Evolutionary conservation across 35 echinoderm and acorn worm genomes (phyloP).

Genomic region (Amphiura filiformis): DNA sequence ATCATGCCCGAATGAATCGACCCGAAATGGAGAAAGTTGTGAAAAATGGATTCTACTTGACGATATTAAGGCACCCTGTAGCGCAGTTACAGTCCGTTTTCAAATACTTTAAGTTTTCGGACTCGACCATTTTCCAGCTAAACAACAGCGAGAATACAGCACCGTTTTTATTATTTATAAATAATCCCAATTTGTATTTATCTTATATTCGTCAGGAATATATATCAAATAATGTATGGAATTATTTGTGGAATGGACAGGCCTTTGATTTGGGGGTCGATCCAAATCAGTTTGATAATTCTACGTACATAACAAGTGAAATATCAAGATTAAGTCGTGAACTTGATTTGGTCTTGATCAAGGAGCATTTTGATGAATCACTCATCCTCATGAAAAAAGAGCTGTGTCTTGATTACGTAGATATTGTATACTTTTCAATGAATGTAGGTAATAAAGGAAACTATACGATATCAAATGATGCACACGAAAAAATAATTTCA

Average conservation of each 20-base stretch:
- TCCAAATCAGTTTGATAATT: slow-evolving; percentile 25
- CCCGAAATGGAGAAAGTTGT: neutral
- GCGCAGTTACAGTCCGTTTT: neutral
- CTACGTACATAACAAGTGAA: neutral
- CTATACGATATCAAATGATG: neutral
- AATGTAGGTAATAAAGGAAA: neutral
- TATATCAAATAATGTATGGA: neutral
- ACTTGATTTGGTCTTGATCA: neutral
- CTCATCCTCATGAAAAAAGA: neutral
- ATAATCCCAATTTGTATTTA: slow-evolving; percentile 3
- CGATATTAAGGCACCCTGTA: neutral
- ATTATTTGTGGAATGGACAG: slow-evolving; percentile 57
- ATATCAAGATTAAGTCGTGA: neutral
- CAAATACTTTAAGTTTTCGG: neutral
- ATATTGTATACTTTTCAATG: neutral
- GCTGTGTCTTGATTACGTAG: neutral
- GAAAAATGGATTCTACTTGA: neutral
- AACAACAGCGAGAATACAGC: neutral
- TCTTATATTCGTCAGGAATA: neutral
- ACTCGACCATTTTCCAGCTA: no score
- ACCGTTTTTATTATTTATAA: slow-evolving; percentile 4
- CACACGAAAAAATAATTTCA: neutral
- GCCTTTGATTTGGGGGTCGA: slow-evolving; percentile 64
- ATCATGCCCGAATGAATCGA: neutral
- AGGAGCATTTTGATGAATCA: neutral